phyloP scores from a whole-genome alignment of 2,797 vertebrate genomes.

The Cottoperca gobio region DNA sequence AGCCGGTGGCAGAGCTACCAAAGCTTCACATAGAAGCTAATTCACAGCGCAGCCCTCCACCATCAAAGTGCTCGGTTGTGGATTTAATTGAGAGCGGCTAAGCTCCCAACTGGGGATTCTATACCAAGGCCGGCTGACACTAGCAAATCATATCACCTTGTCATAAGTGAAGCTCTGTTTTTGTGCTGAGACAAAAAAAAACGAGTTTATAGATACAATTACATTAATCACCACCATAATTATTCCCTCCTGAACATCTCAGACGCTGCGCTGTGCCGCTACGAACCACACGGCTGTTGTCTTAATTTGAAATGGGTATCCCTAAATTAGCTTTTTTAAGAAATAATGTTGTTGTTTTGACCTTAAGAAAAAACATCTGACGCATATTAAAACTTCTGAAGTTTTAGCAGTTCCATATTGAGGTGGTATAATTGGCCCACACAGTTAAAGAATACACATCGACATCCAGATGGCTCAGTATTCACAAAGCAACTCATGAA shows the following conservation, averaged over 20 bases:
- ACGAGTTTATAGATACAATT: conserved; percentile 56
- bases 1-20: conserved; percentile 66
- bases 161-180: conserved; percentile 59
- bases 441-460: background rate
- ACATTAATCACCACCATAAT: conserved; percentile 51
- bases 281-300: background rate
- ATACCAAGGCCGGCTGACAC: conserved; percentile 67
- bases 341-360: background rate
- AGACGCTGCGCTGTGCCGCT: conserved; percentile 36
- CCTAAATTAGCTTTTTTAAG: background rate
- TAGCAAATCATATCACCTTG: conserved; percentile 66
- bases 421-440: background rate
- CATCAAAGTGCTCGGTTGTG: conserved; percentile 74
- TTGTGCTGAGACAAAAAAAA: conserved; percentile 66
- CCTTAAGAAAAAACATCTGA: background rate
- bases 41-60: conserved; percentile 68
- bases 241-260: conserved; percentile 46
- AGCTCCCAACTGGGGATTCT: conserved; percentile 75
- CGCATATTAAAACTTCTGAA: background rate
- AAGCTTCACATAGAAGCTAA: conserved; percentile 71
- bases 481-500: background rate
- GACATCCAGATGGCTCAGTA: background rate
- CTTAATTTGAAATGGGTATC: conserved; percentile 1
- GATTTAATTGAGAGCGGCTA: conserved; percentile 78
- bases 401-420: background rate